Evolutionary conservation across 2,888 invertebrate genomes (phyloP).

Genomic region (Drosophila koepferae): DNA sequence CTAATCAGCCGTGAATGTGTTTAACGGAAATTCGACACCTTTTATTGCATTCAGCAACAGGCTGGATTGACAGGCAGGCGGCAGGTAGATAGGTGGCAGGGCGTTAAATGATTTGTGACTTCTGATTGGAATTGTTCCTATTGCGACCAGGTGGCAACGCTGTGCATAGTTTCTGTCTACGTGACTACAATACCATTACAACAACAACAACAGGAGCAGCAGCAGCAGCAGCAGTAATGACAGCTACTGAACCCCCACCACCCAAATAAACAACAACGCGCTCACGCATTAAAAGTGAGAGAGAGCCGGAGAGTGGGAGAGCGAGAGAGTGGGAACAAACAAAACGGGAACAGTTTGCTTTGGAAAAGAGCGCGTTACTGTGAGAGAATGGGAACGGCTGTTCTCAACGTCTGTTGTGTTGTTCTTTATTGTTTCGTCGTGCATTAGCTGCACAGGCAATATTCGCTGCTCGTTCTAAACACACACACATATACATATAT

Average conservation of each 20-base stretch:
- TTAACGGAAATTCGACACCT: slow-evolving; percentile 54
- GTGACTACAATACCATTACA: slow-evolving; percentile 51
- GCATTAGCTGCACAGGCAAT: slow-evolving; percentile 64
- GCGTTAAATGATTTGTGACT: slow-evolving; percentile 22
- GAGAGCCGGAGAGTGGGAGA: slow-evolving; percentile 4
- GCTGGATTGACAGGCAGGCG: slow-evolving; percentile 32
- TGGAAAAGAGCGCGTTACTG: slow-evolving; percentile 6
- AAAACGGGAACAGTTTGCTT: slow-evolving; percentile 37
- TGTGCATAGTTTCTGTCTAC: slow-evolving; percentile 57
- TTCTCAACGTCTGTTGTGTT: slow-evolving; percentile 46
- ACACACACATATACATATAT: slow-evolving; percentile 19
- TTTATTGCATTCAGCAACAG: slow-evolving; percentile 54
- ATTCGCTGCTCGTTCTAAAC: slow-evolving; percentile 47
- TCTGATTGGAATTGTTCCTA: slow-evolving; percentile 55
- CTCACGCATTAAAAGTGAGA: slow-evolving; percentile 41
- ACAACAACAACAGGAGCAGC: slow-evolving; percentile 24
- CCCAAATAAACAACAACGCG: slow-evolving; percentile 53
- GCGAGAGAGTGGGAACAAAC: neutral
- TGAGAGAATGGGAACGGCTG: slow-evolving; percentile 39
- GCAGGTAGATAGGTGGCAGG: slow-evolving; percentile 26
- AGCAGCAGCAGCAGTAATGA: neutral
- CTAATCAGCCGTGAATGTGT: slow-evolving; percentile 58
- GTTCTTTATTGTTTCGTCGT: slow-evolving; percentile 57
- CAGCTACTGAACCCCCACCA: slow-evolving; percentile 51
- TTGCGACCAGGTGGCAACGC: slow-evolving; percentile 63